phyloP scores from a whole-genome alignment of 2,113 vertebrate species.

The Gasterosteus aculeatus region DNA sequence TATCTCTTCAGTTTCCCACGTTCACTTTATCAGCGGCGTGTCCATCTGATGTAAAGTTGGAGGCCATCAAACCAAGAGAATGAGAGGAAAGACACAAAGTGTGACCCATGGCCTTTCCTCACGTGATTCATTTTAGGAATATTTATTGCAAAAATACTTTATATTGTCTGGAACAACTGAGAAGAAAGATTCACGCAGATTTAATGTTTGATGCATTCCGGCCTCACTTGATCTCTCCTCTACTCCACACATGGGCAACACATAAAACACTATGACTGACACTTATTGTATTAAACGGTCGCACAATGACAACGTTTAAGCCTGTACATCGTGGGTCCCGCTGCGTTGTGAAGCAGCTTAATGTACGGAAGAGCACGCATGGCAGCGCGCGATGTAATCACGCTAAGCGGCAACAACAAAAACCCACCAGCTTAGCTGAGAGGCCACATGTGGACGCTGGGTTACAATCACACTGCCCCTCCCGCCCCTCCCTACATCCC shows the following conservation, averaged over 20 bases:
- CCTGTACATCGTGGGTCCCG: neutral
- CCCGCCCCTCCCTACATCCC: constrained; percentile 14
- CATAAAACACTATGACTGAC: neutral
- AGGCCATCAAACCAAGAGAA: neutral
- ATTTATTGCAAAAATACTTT: neutral
- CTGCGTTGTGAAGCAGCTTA: constrained; percentile 59
- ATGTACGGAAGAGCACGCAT: constrained; percentile 49
- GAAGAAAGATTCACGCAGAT: neutral
- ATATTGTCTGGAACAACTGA: neutral
- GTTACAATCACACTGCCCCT: constrained; percentile 39
- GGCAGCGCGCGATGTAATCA: constrained; percentile 45
- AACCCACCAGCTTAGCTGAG: constrained; percentile 50
- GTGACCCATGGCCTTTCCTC: neutral
- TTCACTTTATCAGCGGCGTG: neutral
- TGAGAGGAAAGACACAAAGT: neutral
- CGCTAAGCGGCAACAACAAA: constrained; percentile 42
- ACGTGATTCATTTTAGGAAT: neutral
- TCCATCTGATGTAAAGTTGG: neutral
- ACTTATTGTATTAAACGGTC: neutral
- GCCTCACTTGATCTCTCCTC: neutral
- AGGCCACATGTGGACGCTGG: constrained; percentile 31
- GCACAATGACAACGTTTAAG: constrained; percentile 13
- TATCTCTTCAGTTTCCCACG: neutral
- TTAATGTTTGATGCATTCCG: constrained; percentile 29
- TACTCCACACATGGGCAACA: neutral